phyloP scores from a whole-genome alignment of 2,888 invertebrate species.

The Griposia aprilina region DNA sequence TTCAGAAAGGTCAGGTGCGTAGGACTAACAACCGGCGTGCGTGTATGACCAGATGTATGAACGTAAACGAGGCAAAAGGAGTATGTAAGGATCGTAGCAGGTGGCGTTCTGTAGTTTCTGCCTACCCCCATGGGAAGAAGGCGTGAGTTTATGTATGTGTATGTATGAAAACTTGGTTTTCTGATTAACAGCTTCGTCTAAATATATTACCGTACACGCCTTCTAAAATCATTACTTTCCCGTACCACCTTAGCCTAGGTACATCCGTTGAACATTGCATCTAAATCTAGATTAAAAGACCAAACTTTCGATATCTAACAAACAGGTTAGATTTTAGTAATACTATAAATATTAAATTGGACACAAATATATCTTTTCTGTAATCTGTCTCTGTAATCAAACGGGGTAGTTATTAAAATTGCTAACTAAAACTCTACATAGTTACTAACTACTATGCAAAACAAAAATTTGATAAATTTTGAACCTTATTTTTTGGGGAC shows the following conservation, averaged over 20 bases:
- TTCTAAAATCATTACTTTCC: not conserved
- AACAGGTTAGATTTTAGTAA: conserved; percentile 57
- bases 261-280: conserved; percentile 49
- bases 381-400: conserved; percentile 65
- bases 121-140: too few species aligned
- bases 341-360: conserved; percentile 39
- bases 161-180: too few species aligned
- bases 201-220: not conserved
- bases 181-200: not conserved
- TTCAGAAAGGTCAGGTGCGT: too few species aligned
- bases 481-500: not conserved
- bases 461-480: conserved; percentile 3
- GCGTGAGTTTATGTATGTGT: too few species aligned
- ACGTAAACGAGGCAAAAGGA: too few species aligned
- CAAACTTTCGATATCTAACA: conserved; percentile 48
- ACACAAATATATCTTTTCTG: conserved; percentile 57
- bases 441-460: not conserved
- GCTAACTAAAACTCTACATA: conserved; percentile 49
- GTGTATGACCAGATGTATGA: too few species aligned
- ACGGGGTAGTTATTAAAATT: conserved; percentile 63
- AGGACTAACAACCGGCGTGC: too few species aligned
- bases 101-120: too few species aligned
- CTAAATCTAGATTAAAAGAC: conserved; percentile 53
- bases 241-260: not conserved
- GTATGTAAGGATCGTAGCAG: too few species aligned